phyloP scores from a whole-genome alignment of 1,140 invertebrate genomes.

The Microplitis mediator region DNA sequence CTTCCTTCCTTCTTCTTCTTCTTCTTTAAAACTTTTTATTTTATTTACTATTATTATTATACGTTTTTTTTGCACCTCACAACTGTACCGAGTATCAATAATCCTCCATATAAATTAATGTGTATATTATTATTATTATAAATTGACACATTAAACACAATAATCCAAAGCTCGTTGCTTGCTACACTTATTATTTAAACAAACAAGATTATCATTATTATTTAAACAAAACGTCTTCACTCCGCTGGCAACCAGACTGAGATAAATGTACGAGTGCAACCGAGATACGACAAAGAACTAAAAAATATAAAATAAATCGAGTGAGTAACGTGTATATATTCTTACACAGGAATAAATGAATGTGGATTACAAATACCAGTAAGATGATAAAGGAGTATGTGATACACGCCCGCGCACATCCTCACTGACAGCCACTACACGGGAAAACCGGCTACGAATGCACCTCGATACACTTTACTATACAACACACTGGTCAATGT shows the following conservation, averaged over 20 bases:
- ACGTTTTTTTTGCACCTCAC: neutral
- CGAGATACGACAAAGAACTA: neutral
- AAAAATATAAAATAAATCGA: neutral
- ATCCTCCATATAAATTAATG: neutral
- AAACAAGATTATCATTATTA: neutral
- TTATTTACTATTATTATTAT: neutral
- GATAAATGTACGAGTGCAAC: neutral
- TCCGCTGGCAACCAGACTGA: no score
- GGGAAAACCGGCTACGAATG: constrained; percentile 1
- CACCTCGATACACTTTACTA: neutral
- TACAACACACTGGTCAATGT: neutral
- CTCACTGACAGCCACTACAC: constrained; percentile 4
- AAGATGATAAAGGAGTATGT: neutral
- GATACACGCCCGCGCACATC: constrained; percentile 4
- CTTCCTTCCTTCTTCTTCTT: constrained; percentile 16
- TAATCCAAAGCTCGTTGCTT: no score
- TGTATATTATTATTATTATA: neutral
- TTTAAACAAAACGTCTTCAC: neutral
- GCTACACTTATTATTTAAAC: neutral
- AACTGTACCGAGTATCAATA: neutral
- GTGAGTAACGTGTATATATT: neutral
- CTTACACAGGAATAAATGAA: neutral
- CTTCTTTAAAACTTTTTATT: neutral
- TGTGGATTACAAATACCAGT: constrained; percentile 8
- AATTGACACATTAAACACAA: neutral